Evolutionary conservation across 2,888 invertebrate genomes (phyloP), one percentile per base, ranked within the genome.

Genomic region (Gymnosoma rotundatum): DNA sequence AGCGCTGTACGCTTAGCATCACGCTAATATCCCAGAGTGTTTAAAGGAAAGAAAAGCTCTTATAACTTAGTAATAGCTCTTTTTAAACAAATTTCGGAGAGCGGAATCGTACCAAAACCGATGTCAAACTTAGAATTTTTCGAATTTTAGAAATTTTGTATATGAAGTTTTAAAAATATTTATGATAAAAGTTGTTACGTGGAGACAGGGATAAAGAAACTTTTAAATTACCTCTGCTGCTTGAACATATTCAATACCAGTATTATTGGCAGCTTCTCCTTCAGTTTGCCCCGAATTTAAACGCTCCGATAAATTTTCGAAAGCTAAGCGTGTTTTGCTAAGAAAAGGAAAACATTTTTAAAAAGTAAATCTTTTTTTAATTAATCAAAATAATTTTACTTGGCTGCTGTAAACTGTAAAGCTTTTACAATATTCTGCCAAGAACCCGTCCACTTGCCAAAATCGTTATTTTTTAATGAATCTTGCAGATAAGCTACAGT

Each of bases 201-300:
- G 7, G 32, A 32, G 32, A 32, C 8, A 32, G 32, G 8, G 0
- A 5, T 32, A 32, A 32, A 8, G 8, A 32, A 32, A 32, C 32
- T 32, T 70, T 20, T 18, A n/a, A 61, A 25, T 88, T 93, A 96
- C 96, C 93, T 97, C 96, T 0, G 98, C 96, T 12, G 97, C 97
- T 81, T 95, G 94, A 0, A 95, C 94, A 18, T 98, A 93, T 89
- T 97, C 96, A 52, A 98, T 96, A 0, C 97, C 97, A 0, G 96
- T 95, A 90, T 95, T 93, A 91, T 98, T 98, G 95, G 97, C 97
- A 0, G 98, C 98, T 89, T 96, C 95, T 88, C 97, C 96, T 56
- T 94, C 94, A 20, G 94, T 94, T 16, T 94, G 89, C 2, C 97
- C 97, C 32, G 90, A 92, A 70, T 93, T 93, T 78, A 95, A 93